A percentile compares a stretch with the other conserved stretches of the same genome.
These are phyloP conservation scores for Drosophila rubida DNA, from an alignment of 2,888 invertebrate genomes.

Conservation along the genomic window DNA sequence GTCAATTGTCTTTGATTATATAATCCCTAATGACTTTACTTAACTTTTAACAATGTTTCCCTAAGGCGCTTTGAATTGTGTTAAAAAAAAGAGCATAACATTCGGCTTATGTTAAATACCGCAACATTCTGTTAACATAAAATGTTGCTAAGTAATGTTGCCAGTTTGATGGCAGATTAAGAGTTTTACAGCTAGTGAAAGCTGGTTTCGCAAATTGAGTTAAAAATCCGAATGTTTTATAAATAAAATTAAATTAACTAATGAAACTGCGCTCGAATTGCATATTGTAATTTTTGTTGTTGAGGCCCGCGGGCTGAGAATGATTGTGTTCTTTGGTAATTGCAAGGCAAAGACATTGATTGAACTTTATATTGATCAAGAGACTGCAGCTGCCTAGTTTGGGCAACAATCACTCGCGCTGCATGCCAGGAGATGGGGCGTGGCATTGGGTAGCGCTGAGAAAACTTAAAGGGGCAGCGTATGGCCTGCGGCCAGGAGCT, in stretches of 20 bases:
- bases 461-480: slow-evolving; percentile 42
- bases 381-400: slow-evolving; percentile 34
- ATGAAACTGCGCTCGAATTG: slow-evolving; percentile 17
- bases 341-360: slow-evolving; percentile 64
- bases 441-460: slow-evolving; percentile 54
- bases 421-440: slow-evolving; percentile 52
- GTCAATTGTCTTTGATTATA: not conserved
- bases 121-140: slow-evolving; percentile 23
- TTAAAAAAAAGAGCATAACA: not conserved
- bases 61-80: too few species aligned
- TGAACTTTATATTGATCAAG: slow-evolving; percentile 72
- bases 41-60: too few species aligned
- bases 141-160: slow-evolving; percentile 41
- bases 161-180: not conserved
- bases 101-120: not conserved
- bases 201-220: not conserved
- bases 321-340: slow-evolving; percentile 59
- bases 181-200: not conserved
- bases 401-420: slow-evolving; percentile 72
- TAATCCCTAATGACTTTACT: not conserved
- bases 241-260: slow-evolving; percentile 20
- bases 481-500: slow-evolving; percentile 65
- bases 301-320: slow-evolving; percentile 11
- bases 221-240: not conserved
- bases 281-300: not conserved